Evolutionary conservation across 2,797 vertebrate species (phyloP), one percentile per base, ranked within the genome.

Genomic region (Myotis planiceps): DNA sequence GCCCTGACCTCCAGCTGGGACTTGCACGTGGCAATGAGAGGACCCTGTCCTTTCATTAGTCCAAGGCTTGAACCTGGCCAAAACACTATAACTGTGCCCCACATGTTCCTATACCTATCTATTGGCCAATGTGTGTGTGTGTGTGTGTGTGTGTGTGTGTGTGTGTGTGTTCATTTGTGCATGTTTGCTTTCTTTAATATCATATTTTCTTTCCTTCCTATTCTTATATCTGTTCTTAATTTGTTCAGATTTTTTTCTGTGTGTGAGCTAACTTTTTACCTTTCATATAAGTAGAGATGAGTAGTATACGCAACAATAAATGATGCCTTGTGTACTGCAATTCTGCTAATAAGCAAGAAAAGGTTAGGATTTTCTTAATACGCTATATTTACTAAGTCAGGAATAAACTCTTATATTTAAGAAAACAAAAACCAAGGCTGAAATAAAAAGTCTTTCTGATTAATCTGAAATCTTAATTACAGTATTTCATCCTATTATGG

Each of bases 331-430:
- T 68, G 9, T 10, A 88, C 6, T 63, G 16, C 10, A 55, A 32
- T 94, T 90, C 66, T 96, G 66, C 69, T 83, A 80, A 69, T 92
- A 76, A 92, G 16, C 39, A 76, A 88, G 25, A 37, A 74, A 96
- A 45, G 45, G 53, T 23, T 79, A 39, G 69, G 5, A 21, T 92
- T 29, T 83, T 95, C 47, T 58, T 69, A 79, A 37, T 60, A 47
- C 14, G 5, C 9, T 75, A 0, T 80, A 49, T 13, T 85, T 90
- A 68, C 9, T 34, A 93, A 87, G 18, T 39, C 15, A 84, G 25
- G 23, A 87, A 93, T 51, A 21, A 82, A 95, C 4, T 83, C 68
- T 66, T 51, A 63, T 80, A 79, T 78, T 94, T 91, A 47, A 84
- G 72, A 90, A 85, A 53, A 10, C 23, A 65, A 94, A 95, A 65